Evolutionary conservation across 2,888 invertebrate genomes (phyloP).

Genomic region (Nowickia ferox): DNA sequence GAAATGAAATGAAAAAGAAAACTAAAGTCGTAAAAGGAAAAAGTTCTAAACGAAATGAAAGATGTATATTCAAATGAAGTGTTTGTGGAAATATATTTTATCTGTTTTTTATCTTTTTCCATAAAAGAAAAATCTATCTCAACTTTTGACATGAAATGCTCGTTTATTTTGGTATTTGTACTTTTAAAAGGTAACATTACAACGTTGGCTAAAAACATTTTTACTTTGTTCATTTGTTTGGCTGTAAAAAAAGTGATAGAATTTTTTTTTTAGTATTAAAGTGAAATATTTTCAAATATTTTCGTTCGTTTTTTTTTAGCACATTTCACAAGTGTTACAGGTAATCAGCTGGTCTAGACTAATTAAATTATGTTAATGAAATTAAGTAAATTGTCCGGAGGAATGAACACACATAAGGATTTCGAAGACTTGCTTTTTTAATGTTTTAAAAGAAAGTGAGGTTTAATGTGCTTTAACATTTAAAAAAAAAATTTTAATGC

Average conservation of each 20-base stretch:
- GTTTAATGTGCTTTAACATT: too few species aligned
- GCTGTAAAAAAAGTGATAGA: background rate
- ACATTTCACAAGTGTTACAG: too few species aligned
- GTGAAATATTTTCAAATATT: too few species aligned
- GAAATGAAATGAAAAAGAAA: conserved; percentile 2
- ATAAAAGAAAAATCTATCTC: conserved; percentile 12
- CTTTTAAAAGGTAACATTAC: background rate
- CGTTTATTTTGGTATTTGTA: background rate
- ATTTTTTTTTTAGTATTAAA: too few species aligned
- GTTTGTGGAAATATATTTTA: conserved; percentile 46
- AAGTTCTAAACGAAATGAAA: conserved; percentile 5
- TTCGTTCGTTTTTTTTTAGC: too few species aligned
- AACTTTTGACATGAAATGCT: conserved; percentile 9
- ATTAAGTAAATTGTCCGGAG: too few species aligned
- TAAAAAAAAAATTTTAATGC: too few species aligned
- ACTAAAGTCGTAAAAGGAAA: background rate
- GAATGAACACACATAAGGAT: too few species aligned
- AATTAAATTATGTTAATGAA: too few species aligned
- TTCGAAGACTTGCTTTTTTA: too few species aligned
- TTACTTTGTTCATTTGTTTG: background rate
- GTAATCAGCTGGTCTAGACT: too few species aligned
- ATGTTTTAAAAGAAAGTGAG: too few species aligned
- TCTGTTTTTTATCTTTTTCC: conserved; percentile 42
- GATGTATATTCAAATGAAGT: conserved; percentile 55
- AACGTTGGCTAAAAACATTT: background rate